Conservation (phyloP, 1,140 invertebrate genomes). For the Atta texana region DNA sequence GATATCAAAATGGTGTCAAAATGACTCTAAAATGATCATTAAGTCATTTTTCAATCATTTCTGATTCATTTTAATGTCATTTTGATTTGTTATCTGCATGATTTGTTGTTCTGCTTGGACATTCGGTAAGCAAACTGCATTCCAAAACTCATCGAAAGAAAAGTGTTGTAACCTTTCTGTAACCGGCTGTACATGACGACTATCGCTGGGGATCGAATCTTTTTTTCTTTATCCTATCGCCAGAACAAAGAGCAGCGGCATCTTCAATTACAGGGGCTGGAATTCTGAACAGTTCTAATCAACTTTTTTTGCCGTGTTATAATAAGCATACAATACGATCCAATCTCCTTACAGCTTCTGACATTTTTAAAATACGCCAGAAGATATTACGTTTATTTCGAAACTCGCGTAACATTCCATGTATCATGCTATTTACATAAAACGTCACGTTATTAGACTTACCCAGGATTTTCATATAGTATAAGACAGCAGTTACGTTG, state of each 20-base stretch:
- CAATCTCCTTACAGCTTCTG: slow-evolving; percentile 54
- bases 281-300: slow-evolving; percentile 46
- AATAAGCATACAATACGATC: slow-evolving; percentile 65
- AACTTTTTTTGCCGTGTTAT: slow-evolving; percentile 51
- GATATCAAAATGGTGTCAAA: too few relatives aligned
- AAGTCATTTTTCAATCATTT: too few relatives aligned
- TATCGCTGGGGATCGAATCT: slow-evolving; percentile 71
- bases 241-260: slow-evolving; percentile 70
- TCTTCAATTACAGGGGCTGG: slow-evolving; percentile 61
- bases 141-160: too few relatives aligned
- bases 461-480: not conserved
- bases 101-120: too few relatives aligned
- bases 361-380: slow-evolving; percentile 12
- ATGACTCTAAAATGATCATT: too few relatives aligned
- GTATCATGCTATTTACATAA: not conserved
- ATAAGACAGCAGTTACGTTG: slow-evolving; percentile 20
- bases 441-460: not conserved
- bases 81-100: too few relatives aligned
- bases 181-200: not conserved
- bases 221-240: slow-evolving; percentile 72
- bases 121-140: too few relatives aligned
- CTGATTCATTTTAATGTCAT: too few relatives aligned
- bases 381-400: not conserved
- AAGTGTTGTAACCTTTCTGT: too few relatives aligned
- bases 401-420: not conserved